These are phyloP conservation scores for Bryconaethiops microstoma DNA, from an alignment of 2,797 vertebrate genomes.

Conservation along the genomic window DNA sequence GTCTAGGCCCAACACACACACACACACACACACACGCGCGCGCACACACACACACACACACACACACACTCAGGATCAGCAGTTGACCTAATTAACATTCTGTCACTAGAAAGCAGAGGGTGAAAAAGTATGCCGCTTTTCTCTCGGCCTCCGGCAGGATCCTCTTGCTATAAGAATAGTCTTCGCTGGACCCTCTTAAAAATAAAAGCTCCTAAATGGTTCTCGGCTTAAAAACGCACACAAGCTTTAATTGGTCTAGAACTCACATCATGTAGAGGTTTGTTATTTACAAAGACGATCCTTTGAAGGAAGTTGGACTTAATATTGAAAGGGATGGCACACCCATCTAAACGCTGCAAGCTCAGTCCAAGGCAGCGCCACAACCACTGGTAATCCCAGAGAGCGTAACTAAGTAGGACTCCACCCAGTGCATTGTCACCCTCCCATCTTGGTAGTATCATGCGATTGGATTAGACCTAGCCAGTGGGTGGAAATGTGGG, in stretches of 20 bases:
- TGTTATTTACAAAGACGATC: neutral
- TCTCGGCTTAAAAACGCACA: neutral
- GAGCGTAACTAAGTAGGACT: too few relatives aligned
- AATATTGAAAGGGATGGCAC: neutral
- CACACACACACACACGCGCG: constrained; percentile 29
- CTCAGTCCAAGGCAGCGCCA: too few relatives aligned
- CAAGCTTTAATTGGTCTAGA: neutral
- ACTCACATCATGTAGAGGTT: neutral
- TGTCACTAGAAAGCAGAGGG: constrained; percentile 40
- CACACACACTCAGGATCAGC: constrained; percentile 58
- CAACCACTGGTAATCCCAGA: too few relatives aligned
- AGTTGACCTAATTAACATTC: constrained; percentile 67
- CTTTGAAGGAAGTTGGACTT: neutral
- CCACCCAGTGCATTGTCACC: too few relatives aligned
- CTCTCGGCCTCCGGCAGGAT: neutral
- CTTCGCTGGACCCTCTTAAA: neutral
- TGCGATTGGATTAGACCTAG: too few relatives aligned
- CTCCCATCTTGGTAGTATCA: too few relatives aligned
- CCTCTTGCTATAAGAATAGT: constrained; percentile 8
- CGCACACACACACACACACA: constrained; percentile 33
- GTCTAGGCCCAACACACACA: constrained; percentile 55
- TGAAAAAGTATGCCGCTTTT: constrained; percentile 5
- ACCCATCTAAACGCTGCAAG: too few relatives aligned
- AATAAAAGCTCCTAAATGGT: neutral
- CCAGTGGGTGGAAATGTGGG: too few relatives aligned